Evolutionary conservation across 1,140 invertebrate species (phyloP), one percentile per base, ranked within the genome.

Genomic region (Tetragonula clypearis): DNA sequence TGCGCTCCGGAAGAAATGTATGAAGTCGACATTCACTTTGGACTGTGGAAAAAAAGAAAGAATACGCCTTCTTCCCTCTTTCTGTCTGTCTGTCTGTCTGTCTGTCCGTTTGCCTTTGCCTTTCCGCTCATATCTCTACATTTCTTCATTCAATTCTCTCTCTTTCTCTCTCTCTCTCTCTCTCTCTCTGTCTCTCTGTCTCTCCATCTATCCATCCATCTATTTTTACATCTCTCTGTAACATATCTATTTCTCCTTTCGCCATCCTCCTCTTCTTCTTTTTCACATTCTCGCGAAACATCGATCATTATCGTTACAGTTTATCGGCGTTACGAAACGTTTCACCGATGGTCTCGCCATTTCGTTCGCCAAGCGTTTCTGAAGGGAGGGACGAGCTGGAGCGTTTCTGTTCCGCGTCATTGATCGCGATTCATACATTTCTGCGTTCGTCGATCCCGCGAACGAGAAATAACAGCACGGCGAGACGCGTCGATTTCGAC

Each of bases 1-100:
- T 92, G 88, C 92, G 82, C 91, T 93, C 78, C 92, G 92, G 87
- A 93, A 94, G 91, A 94, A 94, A 94, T 93, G 92, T 94, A 93
- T 93, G 92, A 92, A 92, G 90, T 91, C 91, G 90, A 92, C 88
- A 86, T 78, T 88, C 90, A 90, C 83, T 90, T 90, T 87, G 77
- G 77, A 79, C 71, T 80, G 60, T 78, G 75, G 75, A 78, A 77
- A 60, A 23, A 68, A 58, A 72, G 41, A 84, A 69, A 85, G 85
- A 89, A 65, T 68, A 87, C 79, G 71, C 21, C 69, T 73, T 74
- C 12, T 49, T 62, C 23, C 76, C 56, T 12, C n/a, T 65, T 19
- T 68, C 26, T 62, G 1, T 81, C 65, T 76, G 62, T 86, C 68
- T 82, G 62, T 86, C 68, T 82, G 19, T 74, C 65, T 77, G 35